Percentiles rank a stretch among this genome's conserved stretches.
Evolutionary conservation across 35 echinoderm and acorn worm species (phyloP).

Genomic region (Holothuria glaberrima): DNA sequence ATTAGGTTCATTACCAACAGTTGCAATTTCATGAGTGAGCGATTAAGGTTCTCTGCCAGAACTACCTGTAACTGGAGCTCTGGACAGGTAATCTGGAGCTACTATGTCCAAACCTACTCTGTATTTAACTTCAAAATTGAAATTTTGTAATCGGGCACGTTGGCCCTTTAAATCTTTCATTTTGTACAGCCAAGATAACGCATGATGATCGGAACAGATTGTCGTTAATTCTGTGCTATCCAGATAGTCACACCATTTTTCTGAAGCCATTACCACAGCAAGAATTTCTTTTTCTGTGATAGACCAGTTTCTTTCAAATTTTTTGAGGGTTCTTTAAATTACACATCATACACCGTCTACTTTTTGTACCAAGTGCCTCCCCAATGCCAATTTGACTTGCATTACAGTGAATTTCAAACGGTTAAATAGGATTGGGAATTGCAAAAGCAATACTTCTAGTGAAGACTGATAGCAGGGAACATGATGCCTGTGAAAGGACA

Average conservation of each 20-base stretch:
- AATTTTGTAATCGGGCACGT: conserved; percentile 11
- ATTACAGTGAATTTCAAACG: conserved; percentile 45
- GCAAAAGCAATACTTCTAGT: conserved; percentile 9
- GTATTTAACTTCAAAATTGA: conserved; percentile 36
- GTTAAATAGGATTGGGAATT: conserved; percentile 15
- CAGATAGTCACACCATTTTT: too few species aligned
- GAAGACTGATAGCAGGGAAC: neutral
- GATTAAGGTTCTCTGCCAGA: too few species aligned
- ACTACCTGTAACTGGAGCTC: neutral
- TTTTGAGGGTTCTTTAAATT: too few species aligned
- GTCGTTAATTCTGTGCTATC: too few species aligned
- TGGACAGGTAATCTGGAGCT: neutral
- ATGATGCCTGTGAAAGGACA: neutral
- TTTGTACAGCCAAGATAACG: too few species aligned
- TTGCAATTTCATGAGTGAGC: too few species aligned
- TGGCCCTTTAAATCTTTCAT: too few species aligned
- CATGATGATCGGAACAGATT: too few species aligned
- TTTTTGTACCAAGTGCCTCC: conserved; percentile 31
- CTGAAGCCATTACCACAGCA: conserved; percentile 1
- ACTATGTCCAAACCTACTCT: neutral
- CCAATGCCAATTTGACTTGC: conserved; percentile 38
- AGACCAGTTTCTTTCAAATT: too few species aligned
- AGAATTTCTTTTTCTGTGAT: conserved; percentile 27
- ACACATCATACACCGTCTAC: neutral
- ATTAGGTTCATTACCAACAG: conserved; percentile 1